phyloP scores from a whole-genome alignment of 2,888 invertebrate species.

The Heteropelma amictum region DNA sequence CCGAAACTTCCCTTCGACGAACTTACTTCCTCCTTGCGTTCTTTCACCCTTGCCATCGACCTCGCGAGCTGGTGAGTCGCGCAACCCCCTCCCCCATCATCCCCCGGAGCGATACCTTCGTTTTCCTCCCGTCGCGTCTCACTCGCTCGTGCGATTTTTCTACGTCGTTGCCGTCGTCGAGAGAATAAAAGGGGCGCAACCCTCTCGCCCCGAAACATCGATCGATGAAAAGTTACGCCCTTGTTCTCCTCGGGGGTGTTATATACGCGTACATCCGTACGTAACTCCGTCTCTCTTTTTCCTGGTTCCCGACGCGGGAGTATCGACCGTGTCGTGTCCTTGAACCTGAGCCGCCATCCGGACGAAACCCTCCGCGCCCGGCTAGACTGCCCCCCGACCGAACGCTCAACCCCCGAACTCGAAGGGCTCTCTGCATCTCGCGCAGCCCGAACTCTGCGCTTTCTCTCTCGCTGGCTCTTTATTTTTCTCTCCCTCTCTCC shows the following conservation, averaged over 20 bases:
- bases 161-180: too few relatives aligned
- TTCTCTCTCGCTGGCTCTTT: slow-evolving; percentile 20
- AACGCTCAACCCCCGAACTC: slow-evolving; percentile 65
- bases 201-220: too few relatives aligned
- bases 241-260: not conserved
- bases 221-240: slow-evolving; percentile 4
- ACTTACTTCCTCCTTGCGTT: slow-evolving; percentile 50
- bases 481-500: slow-evolving; percentile 8
- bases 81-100: slow-evolving; percentile 21
- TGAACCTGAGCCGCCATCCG: slow-evolving; percentile 70
- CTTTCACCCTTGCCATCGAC: slow-evolving; percentile 36
- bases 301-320: slow-evolving; percentile 62
- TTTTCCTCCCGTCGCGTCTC: too few relatives aligned
- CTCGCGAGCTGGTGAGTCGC: slow-evolving; percentile 36
- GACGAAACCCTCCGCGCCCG: slow-evolving; percentile 66
- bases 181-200: slow-evolving; percentile 7
- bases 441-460: slow-evolving; percentile 52
- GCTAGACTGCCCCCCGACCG: slow-evolving; percentile 67
- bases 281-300: slow-evolving; percentile 44
- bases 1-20: slow-evolving; percentile 37
- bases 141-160: not conserved
- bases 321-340: slow-evolving; percentile 73
- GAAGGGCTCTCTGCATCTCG: slow-evolving; percentile 52
- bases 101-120: too few relatives aligned
- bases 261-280: not conserved